Base-by-base conservation (phyloP, 2,888 invertebrate genomes). In the Zaprionus lineosus region DNA sequence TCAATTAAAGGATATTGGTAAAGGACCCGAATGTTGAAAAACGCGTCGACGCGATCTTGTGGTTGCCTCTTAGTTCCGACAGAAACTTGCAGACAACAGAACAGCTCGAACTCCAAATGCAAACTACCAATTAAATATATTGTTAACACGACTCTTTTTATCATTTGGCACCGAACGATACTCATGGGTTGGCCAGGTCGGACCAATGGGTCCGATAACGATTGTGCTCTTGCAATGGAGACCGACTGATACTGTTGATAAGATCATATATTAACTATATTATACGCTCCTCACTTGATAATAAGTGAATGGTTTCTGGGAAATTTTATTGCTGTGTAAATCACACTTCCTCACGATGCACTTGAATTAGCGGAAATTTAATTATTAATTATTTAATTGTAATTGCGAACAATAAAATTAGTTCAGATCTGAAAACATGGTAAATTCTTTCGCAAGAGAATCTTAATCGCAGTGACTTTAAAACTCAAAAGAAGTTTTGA, bases 111-210 rank as follows among this genome's bases (percentile, higher is more conserved):
- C 58, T 60, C 73, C 65, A 53, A 83, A 83, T 57, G 61, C 65
- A 47, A 75, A 87, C 87, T 88, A 88, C 65, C 83, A 86, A 79
- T 86, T 83, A 79, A 74, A 78, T 78, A 75, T 68, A 79, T 52
- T 81, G 77, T 85, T 81, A 87, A 84, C 84, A 74, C 73, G 73
- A 63, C 67, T 74, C 53, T 56, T 72, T 66, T 87, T 87, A 77
- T 70, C 82, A 74, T 55, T 60, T 48, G 44, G 53, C 55, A 31
- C 24, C 24, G 37, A 7, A 26, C 39, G 58, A 58, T 43, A 58
- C 51, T 47, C 46, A 31, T 37, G 52, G 28, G 39, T 18, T 67
- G 48, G 71, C 18, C 48, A 47, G 37, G 50, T 41, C 55, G 52
- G 51, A 28, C 82, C 63, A 84, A 78, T 78, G 84, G 82, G 64